These are phyloP conservation scores for Amiota minor DNA, from an alignment of 2,888 invertebrate species.

Conservation along the genomic window DNA sequence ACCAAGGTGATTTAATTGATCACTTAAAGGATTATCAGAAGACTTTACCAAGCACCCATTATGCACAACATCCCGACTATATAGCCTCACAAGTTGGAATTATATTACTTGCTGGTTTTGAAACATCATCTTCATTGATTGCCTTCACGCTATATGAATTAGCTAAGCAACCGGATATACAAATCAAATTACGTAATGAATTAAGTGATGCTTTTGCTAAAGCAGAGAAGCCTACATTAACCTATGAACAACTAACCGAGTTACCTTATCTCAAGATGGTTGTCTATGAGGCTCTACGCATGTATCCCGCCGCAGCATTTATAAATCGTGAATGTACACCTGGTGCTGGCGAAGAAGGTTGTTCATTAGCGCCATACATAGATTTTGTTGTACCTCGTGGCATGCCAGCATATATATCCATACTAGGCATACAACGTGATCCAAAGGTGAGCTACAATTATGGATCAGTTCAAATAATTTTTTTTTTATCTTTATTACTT, in stretches of 20 bases:
- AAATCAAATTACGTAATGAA: slow-evolving; percentile 70
- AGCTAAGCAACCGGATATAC: slow-evolving; percentile 69
- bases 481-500: not conserved
- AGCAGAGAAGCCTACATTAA: slow-evolving; percentile 51
- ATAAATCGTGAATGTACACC: slow-evolving; percentile 68
- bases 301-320: slow-evolving; percentile 70
- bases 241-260: slow-evolving; percentile 68
- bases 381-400: slow-evolving; percentile 63
- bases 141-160: slow-evolving; percentile 73
- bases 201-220: slow-evolving; percentile 58
- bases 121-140: slow-evolving; percentile 71
- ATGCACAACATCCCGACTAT: slow-evolving; percentile 59
- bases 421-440: slow-evolving; percentile 69
- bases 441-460: slow-evolving; percentile 54
- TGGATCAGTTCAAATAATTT: not conserved
- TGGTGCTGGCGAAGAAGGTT: slow-evolving; percentile 40
- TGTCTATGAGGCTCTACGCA: slow-evolving; percentile 65
- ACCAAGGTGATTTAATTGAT: slow-evolving; percentile 73
- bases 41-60: slow-evolving; percentile 38
- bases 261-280: slow-evolving; percentile 74
- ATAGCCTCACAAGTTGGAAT: slow-evolving; percentile 69
- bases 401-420: slow-evolving; percentile 70
- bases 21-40: slow-evolving; percentile 70
- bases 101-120: slow-evolving; percentile 69
- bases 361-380: slow-evolving; percentile 56